phyloP scores from a whole-genome alignment of 2,113 vertebrate species.

The Rhinogobius similis region DNA sequence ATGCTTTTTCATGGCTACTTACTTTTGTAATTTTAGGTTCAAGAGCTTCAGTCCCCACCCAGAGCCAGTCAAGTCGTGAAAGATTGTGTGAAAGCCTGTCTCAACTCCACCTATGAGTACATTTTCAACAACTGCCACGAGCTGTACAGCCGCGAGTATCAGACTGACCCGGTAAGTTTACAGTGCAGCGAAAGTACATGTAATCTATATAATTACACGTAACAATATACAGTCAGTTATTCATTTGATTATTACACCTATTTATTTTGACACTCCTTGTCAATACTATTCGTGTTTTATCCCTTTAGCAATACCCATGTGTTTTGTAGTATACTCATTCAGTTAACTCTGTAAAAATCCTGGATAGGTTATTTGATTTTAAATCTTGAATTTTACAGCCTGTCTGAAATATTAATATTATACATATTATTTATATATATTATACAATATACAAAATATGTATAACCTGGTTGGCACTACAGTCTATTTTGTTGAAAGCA shows the following conservation, averaged over 20 bases:
- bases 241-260: neutral
- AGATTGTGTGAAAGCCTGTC: slow-evolving; percentile 96
- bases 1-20: neutral
- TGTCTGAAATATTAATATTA: neutral
- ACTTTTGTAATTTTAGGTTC: slow-evolving; percentile 78
- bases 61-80: slow-evolving; percentile 97
- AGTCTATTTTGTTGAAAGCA: too few species aligned
- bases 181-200: neutral
- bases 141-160: slow-evolving; percentile 96
- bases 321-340: neutral
- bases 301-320: neutral
- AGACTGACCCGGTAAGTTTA: slow-evolving; percentile 78
- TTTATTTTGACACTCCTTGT: neutral
- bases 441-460: too few species aligned
- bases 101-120: slow-evolving; percentile 97
- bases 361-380: neutral
- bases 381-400: neutral
- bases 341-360: neutral
- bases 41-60: slow-evolving; percentile 94
- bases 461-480: neutral
- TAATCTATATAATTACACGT: neutral
- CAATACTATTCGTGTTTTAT: neutral
- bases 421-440: too few species aligned
- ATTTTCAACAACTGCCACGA: slow-evolving; percentile 99
- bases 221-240: neutral